Evolutionary conservation across 2,797 vertebrate species (phyloP).

Genomic region (Trachops cirrhosus): DNA sequence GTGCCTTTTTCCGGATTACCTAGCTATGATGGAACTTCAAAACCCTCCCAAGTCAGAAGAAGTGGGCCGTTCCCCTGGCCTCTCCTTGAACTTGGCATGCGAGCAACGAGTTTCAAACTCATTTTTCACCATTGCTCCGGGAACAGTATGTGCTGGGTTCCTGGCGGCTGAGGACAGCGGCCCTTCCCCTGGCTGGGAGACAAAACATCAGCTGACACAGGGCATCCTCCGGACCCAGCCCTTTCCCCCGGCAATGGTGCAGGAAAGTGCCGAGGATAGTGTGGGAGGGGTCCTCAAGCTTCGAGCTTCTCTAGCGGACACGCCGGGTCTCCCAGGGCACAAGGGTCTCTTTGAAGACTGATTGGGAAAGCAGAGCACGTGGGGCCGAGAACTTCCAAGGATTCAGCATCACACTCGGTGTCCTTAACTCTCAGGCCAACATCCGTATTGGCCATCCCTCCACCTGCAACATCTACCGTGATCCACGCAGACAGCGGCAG

Average conservation of each 20-base stretch:
- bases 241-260: neutral
- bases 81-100: conserved; percentile 33
- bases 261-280: neutral
- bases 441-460: neutral
- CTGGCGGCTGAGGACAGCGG: conserved; percentile 45
- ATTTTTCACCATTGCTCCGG: conserved; percentile 62
- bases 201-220: neutral
- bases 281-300: neutral
- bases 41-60: neutral
- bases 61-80: neutral
- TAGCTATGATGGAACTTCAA: neutral
- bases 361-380: neutral
- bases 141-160: conserved; percentile 50
- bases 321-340: neutral
- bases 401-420: fast-evolving
- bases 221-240: neutral
- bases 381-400: neutral
- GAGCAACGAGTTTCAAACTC: conserved; percentile 21
- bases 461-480: neutral
- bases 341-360: neutral
- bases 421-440: conserved; percentile 24
- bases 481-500: neutral
- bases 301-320: neutral
- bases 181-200: conserved; percentile 35
- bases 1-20: neutral